Base-by-base conservation (phyloP, 2,888 invertebrate species). In the Lamellibrachia satsuma region DNA sequence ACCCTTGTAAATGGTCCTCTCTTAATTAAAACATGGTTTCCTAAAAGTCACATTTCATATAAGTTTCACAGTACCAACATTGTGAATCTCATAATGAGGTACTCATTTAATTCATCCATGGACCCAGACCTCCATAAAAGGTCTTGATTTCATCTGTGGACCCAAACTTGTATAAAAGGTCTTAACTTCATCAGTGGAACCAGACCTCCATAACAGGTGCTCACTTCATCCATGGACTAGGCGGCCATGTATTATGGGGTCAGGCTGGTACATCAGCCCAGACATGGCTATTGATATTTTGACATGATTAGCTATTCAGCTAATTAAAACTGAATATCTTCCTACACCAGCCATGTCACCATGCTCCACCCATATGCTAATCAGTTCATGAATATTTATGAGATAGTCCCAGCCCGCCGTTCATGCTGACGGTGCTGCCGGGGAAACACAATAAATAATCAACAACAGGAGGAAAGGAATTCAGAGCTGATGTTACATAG, bases 331-430 rank as follows among this genome's bases (percentile, higher is more conserved):
- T 15, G 75, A 15, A 75, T 75, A 22, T 75, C 75, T 75, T 75
- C 75, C 75, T 75, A 15, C 75, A 75, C 75, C 75, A 75, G 75
- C 75, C 75, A 75, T 75, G 75, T 75, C 75, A 75, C 75, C n/a
- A 6, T 75, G 75, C 75, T 75, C 4, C 15, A 22, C 75, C 75
- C 15, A n/a, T 75, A 75, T 75, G 75, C 11, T 75, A 75, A 75
- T 75, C 3, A 75, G 75, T 15, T 75, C 75, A 75, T 75, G 75
- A 75, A 75, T 75, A 75, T 75, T 75, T 75, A 75, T 75, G 22
- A 75, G 75, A 39, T 39, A 39, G 39, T n/a, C 75, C 15, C 15
- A 75, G 15, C 22, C 75, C 4, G 22, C 75, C 22, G 22, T 75
- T 6, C 22, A 15, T 75, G 75, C 75, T 22, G 75, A n/a, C n/a